These are phyloP conservation scores for Pandemis heparana DNA, from an alignment of 2,888 invertebrate genomes.

Conservation along the genomic window DNA sequence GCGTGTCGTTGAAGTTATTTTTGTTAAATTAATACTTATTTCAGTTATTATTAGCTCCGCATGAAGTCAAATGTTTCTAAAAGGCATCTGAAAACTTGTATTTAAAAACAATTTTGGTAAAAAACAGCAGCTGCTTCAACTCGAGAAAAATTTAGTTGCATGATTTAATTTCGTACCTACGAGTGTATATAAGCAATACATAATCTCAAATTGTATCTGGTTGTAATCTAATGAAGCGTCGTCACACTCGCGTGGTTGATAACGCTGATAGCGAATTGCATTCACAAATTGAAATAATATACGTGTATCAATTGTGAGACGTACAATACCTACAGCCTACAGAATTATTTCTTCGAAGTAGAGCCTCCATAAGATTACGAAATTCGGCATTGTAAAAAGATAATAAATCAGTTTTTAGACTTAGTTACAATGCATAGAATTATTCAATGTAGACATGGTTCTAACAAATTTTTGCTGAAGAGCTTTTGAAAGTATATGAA, in stretches of 20 bases:
- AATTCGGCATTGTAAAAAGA: background rate
- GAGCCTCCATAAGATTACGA: background rate
- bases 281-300: constrained; percentile 52
- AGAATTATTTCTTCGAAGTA: background rate
- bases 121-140: background rate
- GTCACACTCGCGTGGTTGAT: constrained; percentile 53
- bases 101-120: background rate
- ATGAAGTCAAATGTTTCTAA: background rate
- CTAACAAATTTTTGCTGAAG: no score
- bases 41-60: no score
- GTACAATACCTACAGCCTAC: background rate
- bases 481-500: no score
- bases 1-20: background rate
- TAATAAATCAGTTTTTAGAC: no score
- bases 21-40: no score
- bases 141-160: background rate
- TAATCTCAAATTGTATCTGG: constrained; percentile 49
- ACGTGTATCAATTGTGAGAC: constrained; percentile 1
- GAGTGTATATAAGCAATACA: background rate
- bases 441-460: no score
- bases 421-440: no score
- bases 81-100: background rate
- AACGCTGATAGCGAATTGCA: constrained; percentile 57
- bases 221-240: constrained; percentile 54
- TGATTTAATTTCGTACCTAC: constrained; percentile 5